Evolutionary conservation across 1,140 invertebrate genomes (phyloP).

Genomic region (Goniozus legneri): DNA sequence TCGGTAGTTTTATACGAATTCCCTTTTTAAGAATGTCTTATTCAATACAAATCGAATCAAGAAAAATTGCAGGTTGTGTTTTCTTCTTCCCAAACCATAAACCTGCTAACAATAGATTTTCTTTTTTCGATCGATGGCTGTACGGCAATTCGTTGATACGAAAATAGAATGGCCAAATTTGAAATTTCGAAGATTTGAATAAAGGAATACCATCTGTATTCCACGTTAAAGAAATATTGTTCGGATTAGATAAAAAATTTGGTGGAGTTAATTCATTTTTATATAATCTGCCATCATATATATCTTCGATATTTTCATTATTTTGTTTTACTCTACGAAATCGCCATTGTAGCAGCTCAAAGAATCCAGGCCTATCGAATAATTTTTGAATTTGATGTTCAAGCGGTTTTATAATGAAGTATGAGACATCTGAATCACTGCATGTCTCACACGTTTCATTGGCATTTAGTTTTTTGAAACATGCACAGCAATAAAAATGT

Average conservation of each 20-base stretch:
- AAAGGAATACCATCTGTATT: constrained; percentile 28
- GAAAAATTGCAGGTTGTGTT: no score
- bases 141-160: constrained; percentile 22
- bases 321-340: background rate
- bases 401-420: background rate
- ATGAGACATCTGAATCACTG: background rate
- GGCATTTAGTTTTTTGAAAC: background rate
- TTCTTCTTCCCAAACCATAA: background rate
- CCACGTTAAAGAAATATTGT: constrained; percentile 21
- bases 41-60: no score
- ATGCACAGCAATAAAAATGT: background rate
- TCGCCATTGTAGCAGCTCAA: background rate
- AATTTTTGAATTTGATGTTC: background rate
- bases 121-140: constrained; percentile 1
- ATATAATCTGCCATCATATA: constrained; percentile 19
- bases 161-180: constrained; percentile 33
- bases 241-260: constrained; percentile 2
- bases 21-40: no score
- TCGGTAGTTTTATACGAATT: no score
- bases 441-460: background rate
- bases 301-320: constrained; percentile 6
- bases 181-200: constrained; percentile 30
- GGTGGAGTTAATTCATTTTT: constrained; percentile 1
- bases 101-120: constrained; percentile 7
- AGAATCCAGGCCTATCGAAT: background rate